Evolutionary conservation across 2,888 invertebrate species (phyloP), one percentile per base, ranked within the genome.

Genomic region (Coelopa pilipes): DNA sequence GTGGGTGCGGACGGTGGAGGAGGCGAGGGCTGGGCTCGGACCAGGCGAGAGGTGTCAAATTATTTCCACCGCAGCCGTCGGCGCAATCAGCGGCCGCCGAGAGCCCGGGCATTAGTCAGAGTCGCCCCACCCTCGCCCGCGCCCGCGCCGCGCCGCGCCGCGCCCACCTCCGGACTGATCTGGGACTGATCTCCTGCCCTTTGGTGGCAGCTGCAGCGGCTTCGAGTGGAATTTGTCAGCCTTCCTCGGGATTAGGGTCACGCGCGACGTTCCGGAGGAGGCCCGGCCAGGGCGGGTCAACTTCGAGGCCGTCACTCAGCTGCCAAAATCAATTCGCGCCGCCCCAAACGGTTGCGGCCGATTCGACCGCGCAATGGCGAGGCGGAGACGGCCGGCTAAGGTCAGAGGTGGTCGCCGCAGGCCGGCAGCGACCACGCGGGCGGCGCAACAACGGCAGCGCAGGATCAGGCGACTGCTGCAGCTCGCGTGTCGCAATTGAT

Each of bases 191-290:
- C 34, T 34, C 7, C 7, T 34, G 34, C 34, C 34, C 34, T 34
- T 34, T 34, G 34, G 34, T 34, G 2, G 34, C 34, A 34, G 34
- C 34, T 34, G 34, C 34, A 4, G 13, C 74, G 69, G 75, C 70
- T 75, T 55, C 70, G 47, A 59, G 57, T 74, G 76, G 76, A 47
- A 59, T 76, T 77, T 74, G 77, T 76, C 81, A 82, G 82, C 81
- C 82, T 53, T 53, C 81, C 46, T 79, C 81, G 79, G 80, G 82
- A 82, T 82, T 82, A 82, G 81, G 82, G 82, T 82, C 82, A 82
- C 53, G 53, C 53, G 53, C 53, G 53, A 53, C 7, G 7, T 34
- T 34, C 7, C 7, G 2, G 2, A 34, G 3, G 13, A 53, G 53
- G 53, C 3, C 10, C 53, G n/a, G n/a, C 34, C 4, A 4, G 34